These are phyloP conservation scores for Percina caprodes DNA, from an alignment of 2,113 vertebrate genomes.

Conservation along the genomic window DNA sequence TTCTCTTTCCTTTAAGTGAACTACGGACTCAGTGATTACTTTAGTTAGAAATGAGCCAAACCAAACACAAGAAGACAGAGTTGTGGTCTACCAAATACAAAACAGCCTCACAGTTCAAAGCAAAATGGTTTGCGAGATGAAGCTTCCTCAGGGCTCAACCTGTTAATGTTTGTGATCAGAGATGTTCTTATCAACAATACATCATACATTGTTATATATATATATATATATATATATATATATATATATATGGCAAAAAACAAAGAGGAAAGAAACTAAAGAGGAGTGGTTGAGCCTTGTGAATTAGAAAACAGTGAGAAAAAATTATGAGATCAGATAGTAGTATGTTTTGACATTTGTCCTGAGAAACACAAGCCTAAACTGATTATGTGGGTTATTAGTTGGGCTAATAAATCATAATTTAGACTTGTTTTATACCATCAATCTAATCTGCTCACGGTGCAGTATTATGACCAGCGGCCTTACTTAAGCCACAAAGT, in stretches of 20 bases:
- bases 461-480: neutral
- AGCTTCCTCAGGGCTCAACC: constrained; percentile 43
- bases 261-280: constrained; percentile 12
- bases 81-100: constrained; percentile 56
- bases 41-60: constrained; percentile 65
- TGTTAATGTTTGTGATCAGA: constrained; percentile 40
- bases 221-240: no score
- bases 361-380: constrained; percentile 44
- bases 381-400: constrained; percentile 49
- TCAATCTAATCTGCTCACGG: neutral
- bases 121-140: constrained; percentile 23
- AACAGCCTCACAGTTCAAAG: constrained; percentile 62
- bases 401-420: constrained; percentile 57
- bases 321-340: constrained; percentile 68
- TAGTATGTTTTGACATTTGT: constrained; percentile 46
- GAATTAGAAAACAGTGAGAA: constrained; percentile 48
- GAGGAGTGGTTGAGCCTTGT: constrained; percentile 41
- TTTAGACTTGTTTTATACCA: constrained; percentile 37
- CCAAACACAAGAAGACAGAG: constrained; percentile 63
- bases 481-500: constrained; percentile 18
- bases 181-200: constrained; percentile 22
- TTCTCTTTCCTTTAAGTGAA: constrained; percentile 23
- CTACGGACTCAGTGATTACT: constrained; percentile 64
- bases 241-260: neutral
- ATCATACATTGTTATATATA: neutral